Evolutionary conservation across 2,888 invertebrate genomes (phyloP).

Genomic region (Hoplodrina blanda): DNA sequence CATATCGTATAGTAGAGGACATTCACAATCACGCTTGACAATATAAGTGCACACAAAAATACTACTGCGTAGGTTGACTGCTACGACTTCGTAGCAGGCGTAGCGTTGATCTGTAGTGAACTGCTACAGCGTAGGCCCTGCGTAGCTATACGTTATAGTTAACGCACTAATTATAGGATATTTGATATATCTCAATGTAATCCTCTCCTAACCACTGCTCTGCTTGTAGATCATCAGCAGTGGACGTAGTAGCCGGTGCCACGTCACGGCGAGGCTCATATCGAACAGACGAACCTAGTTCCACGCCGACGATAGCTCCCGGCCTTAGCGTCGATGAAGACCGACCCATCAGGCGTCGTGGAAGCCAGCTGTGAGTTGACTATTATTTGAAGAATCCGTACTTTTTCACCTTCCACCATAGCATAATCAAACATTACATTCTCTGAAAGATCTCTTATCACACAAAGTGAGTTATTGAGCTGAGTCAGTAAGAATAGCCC

Average conservation of each 20-base stretch:
- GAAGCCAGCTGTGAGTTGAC: slow-evolving; percentile 95
- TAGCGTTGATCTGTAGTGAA: slow-evolving; percentile 2
- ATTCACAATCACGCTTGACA: neutral
- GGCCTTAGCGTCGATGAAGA: slow-evolving; percentile 93
- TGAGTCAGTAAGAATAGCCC: neutral
- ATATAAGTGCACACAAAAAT: neutral
- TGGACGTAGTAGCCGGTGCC: slow-evolving; percentile 94
- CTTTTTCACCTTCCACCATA: neutral
- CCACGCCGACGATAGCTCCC: slow-evolving; percentile 88
- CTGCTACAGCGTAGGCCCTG: slow-evolving; percentile 31
- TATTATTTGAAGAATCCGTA: neutral
- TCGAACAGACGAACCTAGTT: slow-evolving; percentile 90
- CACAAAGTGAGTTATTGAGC: neutral
- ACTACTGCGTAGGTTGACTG: neutral
- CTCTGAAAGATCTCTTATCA: too few species aligned
- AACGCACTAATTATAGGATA: neutral
- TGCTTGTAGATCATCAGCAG: slow-evolving; percentile 93
- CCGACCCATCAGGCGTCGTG: slow-evolving; percentile 93
- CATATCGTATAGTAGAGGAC: neutral
- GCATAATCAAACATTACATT: neutral
- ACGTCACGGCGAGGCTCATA: slow-evolving; percentile 92
- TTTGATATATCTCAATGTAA: neutral
- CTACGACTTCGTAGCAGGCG: slow-evolving; percentile 15
- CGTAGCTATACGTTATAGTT: neutral
- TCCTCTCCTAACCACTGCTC: neutral